Base-by-base conservation (phyloP, 2,113 vertebrate species). In the Piprites chloris region DNA sequence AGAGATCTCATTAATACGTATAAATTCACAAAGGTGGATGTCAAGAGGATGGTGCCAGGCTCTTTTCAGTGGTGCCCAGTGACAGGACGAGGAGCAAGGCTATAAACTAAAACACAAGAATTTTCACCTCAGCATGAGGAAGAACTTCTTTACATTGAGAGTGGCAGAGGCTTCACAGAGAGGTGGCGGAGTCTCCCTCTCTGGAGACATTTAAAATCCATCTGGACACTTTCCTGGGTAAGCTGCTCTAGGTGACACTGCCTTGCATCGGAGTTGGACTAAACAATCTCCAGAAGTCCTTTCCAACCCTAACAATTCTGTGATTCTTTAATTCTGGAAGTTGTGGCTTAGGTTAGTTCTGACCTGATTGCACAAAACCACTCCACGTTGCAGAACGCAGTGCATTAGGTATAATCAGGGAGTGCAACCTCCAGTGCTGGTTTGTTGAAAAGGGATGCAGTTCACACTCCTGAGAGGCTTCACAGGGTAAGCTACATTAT, bases 291-390 rank as follows among this genome's bases (percentile, higher is more conserved):
- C 27, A 59, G 52, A 59, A 5, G 7, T n/a, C 23, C 4, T 28
- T 67, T 59, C 23, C 7, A 15, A 9, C 4, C 12, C 15, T 21
- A 26, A 18, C 2, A n/a, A 2, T 58, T 66, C 49, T 72, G 6
- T 35, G 6, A 6, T 59, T 59, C 27, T 37, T 6, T 30, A 8
- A 8, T 37, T 75, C 35, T 72, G 33, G 14, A 39, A 79, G 15
- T 6, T 75, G 6, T 46, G 16, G 28, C 78, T 84, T 9, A 42
- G 20, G 8, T 66, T 82, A 50, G 18, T 11, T 58, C 77, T 55
- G 26, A 15, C 15, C 16, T 63, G 33, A 59, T 69, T 10, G 9
- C 4, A 9, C 0, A 0, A 0, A 42, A 35, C 4, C 8, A 22
- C 12, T 65, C 49, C 11, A 30, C 35, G 18, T 9, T 52, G 9